Conservation (phyloP, 1,140 invertebrate genomes). For the Idris sp. region DNA sequence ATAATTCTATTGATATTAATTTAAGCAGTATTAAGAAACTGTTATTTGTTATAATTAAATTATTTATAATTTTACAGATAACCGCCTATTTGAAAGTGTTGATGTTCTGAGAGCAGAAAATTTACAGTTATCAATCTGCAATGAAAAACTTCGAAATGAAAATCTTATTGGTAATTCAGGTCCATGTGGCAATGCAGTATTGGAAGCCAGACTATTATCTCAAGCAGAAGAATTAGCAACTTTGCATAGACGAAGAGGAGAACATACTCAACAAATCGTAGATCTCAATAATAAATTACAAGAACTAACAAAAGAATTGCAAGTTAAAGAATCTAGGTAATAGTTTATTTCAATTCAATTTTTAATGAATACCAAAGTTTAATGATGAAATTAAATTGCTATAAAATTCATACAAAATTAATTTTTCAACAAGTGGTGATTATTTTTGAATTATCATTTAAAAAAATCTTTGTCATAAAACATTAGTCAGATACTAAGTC, state of each 20-base stretch:
- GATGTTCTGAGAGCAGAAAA: conserved; percentile 89
- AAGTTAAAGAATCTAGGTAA: conserved; percentile 86
- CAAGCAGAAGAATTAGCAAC: conserved; percentile 96
- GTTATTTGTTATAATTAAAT: no score
- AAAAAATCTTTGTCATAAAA: no score
- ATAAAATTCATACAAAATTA: no score
- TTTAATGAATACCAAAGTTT: no score
- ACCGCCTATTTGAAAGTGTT: conserved; percentile 89
- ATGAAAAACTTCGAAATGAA: conserved; percentile 87
- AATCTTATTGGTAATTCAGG: conserved; percentile 75
- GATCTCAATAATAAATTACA: conserved; percentile 91
- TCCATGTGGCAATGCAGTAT: conserved; percentile 72
- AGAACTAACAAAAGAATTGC: conserved; percentile 89
- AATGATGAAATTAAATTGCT: no score
- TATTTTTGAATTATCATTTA: no score
- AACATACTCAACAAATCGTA: conserved; percentile 95
- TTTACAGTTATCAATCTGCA: conserved; percentile 88
- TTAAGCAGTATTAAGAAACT: no score
- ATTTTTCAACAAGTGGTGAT: no score
- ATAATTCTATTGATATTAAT: no score
- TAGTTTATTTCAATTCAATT: conserved; percentile 4
- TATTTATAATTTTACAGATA: no score
- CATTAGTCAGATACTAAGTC: no score
- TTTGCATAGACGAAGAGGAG: conserved; percentile 90
- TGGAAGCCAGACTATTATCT: conserved; percentile 90